phyloP scores from a whole-genome alignment of 2,113 vertebrate genomes.

The Polypterus senegalus region DNA sequence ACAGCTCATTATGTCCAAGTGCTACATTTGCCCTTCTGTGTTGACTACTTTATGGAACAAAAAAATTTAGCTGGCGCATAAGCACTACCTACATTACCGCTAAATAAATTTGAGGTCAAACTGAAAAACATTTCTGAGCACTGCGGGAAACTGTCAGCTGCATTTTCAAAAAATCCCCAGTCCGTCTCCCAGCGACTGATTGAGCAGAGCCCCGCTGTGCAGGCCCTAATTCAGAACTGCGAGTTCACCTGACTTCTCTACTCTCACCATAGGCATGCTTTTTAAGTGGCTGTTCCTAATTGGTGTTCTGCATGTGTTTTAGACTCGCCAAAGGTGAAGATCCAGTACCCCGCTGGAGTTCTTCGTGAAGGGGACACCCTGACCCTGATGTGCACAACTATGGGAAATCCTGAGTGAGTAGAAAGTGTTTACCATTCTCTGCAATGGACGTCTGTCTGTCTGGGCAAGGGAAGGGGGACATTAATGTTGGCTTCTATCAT shows the following conservation, averaged over 20 bases:
- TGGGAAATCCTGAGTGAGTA: conserved; percentile 75
- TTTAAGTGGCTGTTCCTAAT: neutral
- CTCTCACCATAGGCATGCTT: neutral
- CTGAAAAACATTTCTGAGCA: neutral
- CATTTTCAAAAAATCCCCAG: neutral
- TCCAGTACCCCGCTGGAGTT: conserved; percentile 63
- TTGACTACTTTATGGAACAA: no score
- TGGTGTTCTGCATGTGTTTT: conserved; percentile 13
- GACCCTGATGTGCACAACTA: conserved; percentile 62
- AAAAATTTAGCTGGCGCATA: no score
- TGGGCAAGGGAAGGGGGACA: no score
- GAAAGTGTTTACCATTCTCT: no score
- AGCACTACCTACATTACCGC: neutral
- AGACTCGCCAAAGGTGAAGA: conserved; percentile 74
- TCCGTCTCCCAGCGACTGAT: neutral
- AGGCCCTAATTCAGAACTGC: conserved; percentile 8
- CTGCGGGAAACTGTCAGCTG: no score
- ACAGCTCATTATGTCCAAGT: no score
- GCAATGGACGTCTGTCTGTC: no score
- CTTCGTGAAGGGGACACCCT: conserved; percentile 76
- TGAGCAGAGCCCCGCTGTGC: neutral
- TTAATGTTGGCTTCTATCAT: no score
- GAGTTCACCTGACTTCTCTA: neutral
- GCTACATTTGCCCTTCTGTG: no score
- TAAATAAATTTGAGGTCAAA: neutral